These are phyloP conservation scores for Crocuta crocuta DNA, from an alignment of 2,113 vertebrate species.

Conservation along the genomic window DNA sequence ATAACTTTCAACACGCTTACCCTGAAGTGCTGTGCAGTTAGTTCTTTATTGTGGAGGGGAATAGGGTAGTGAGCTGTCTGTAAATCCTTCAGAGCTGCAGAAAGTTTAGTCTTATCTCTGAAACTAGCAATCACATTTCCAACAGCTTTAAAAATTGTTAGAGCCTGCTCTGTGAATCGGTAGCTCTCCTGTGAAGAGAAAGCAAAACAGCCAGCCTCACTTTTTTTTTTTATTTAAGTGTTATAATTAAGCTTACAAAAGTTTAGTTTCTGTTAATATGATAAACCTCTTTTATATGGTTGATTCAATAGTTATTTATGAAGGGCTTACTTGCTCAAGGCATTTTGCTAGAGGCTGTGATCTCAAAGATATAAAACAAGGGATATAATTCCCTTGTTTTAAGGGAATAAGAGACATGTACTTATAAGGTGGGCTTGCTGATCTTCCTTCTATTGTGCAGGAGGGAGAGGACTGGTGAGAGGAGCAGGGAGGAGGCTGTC, in stretches of 20 bases:
- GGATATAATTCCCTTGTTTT: neutral
- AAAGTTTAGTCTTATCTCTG: conserved; percentile 82
- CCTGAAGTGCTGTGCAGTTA: conserved; percentile 69
- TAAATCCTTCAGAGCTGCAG: conserved; percentile 84
- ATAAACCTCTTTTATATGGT: neutral
- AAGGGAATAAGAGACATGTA: neutral
- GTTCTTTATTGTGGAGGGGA: conserved; percentile 74
- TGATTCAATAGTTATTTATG: neutral
- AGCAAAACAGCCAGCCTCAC: neutral
- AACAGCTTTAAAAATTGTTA: conserved; percentile 89
- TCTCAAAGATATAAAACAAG: neutral
- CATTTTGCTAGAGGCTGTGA: neutral
- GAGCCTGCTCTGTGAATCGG: conserved; percentile 89
- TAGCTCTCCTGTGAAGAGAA: conserved; percentile 90
- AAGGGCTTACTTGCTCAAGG: neutral
- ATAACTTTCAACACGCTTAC: neutral
- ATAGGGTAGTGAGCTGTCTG: conserved; percentile 85
- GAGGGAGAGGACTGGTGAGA: neutral
- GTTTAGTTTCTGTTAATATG: neutral
- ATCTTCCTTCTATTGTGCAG: neutral
- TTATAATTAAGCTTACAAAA: neutral
- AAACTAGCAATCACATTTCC: conserved; percentile 90
- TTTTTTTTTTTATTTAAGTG: neutral
- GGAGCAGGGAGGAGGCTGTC: neutral
- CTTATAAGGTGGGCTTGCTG: neutral